Conservation (phyloP, 2,888 invertebrate species). For the Athalia circularis region DNA sequence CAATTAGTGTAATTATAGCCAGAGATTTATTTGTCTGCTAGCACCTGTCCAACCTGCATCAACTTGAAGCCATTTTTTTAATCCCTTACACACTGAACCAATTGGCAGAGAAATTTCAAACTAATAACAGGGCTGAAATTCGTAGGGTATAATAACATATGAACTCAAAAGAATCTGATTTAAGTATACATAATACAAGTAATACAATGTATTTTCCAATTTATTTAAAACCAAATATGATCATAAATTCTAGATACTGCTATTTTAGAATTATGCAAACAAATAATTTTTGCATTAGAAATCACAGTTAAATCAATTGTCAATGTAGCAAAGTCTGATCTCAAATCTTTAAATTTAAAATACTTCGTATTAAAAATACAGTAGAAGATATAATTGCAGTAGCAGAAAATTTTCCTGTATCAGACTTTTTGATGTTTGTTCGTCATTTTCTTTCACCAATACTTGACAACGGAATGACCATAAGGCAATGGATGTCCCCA, state of each 20-base stretch:
- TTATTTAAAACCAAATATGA: no score
- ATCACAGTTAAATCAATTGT: background rate
- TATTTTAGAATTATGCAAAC: no score
- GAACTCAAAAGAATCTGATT: no score
- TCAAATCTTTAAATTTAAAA: background rate
- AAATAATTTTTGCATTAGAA: background rate
- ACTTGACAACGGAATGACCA: slow-evolving; percentile 23
- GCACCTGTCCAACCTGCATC: no score
- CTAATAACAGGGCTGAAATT: no score
- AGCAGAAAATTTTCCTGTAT: background rate
- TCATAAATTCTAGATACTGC: no score
- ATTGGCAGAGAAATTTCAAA: no score
- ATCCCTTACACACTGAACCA: no score
- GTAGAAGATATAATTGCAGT: background rate
- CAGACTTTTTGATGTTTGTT: background rate
- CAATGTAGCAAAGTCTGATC: background rate
- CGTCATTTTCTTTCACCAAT: slow-evolving; percentile 20
- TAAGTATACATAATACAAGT: no score
- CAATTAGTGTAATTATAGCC: background rate
- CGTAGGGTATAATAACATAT: no score
- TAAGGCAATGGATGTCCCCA: slow-evolving; percentile 19
- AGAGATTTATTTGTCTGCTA: background rate
- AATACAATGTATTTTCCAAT: no score
- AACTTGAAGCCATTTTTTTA: no score
- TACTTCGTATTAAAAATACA: background rate